Percentiles rank a stretch among this genome's conserved stretches.
Conservation (phyloP, 2,797 vertebrate species). For the Epinephelus awoara region DNA sequence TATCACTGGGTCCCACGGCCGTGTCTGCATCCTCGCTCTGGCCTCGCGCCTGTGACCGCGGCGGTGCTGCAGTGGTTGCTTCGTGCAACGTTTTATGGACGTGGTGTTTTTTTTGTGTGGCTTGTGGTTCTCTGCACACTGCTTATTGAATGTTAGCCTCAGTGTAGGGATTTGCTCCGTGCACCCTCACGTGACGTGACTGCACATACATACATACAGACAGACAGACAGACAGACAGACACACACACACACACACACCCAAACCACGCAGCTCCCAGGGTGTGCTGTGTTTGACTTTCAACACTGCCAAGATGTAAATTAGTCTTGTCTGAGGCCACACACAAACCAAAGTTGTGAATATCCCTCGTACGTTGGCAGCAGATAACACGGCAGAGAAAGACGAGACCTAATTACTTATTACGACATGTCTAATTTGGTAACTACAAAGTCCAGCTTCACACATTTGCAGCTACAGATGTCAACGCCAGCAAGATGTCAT, state of each 20-base stretch:
- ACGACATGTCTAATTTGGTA: background rate
- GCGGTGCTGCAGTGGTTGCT: slow-evolving; percentile 19
- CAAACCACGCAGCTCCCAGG: slow-evolving; percentile 20
- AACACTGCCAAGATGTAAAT: slow-evolving; percentile 7
- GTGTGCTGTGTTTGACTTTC: slow-evolving; percentile 24
- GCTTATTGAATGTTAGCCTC: slow-evolving; percentile 36
- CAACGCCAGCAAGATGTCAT: background rate
- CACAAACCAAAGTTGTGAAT: slow-evolving; percentile 1
- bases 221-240: slow-evolving; percentile 8
- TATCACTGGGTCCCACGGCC: slow-evolving; percentile 7
- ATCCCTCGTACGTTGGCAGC: background rate
- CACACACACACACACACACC: slow-evolving; percentile 6
- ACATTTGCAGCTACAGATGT: background rate
- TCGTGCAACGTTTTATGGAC: slow-evolving; percentile 35
- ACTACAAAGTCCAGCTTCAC: slow-evolving; percentile 9
- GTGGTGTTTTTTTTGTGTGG: slow-evolving; percentile 48
- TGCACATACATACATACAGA: background rate
- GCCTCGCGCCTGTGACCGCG: slow-evolving; percentile 9
- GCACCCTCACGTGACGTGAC: slow-evolving; percentile 7
- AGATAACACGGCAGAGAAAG: background rate
- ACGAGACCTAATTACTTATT: background rate
- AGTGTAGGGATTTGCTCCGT: background rate
- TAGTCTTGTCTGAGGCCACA: background rate
- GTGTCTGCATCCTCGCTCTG: slow-evolving; percentile 24
- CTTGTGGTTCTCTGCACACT: slow-evolving; percentile 53